phyloP scores from a whole-genome alignment of 2,888 invertebrate genomes.

The Balanococcus diminutus region DNA sequence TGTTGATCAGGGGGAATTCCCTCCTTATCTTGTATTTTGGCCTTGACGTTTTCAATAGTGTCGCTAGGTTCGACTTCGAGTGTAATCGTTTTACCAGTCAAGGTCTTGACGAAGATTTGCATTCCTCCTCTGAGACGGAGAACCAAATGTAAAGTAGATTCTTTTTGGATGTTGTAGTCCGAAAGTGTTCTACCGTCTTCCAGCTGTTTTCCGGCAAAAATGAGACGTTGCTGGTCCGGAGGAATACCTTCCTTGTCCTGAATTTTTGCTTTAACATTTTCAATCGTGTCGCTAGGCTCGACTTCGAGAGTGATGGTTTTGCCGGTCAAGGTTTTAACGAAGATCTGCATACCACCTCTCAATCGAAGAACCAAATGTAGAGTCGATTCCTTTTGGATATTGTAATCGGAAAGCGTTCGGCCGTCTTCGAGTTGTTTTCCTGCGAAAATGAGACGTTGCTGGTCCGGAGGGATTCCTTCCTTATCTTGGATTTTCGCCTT shows the following conservation, averaged over 20 bases:
- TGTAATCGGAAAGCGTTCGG: no score
- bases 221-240: slow-evolving; percentile 85
- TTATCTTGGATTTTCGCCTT: no score
- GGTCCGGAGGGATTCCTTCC: no score
- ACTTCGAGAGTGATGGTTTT: slow-evolving; percentile 93
- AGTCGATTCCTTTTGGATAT: no score
- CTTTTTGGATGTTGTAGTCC: slow-evolving; percentile 68
- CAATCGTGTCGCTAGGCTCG: slow-evolving; percentile 90
- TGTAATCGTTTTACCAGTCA: slow-evolving; percentile 64
- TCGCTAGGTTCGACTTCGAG: slow-evolving; percentile 64
- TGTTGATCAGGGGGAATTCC: slow-evolving; percentile 63
- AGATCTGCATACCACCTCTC: slow-evolving; percentile 91
- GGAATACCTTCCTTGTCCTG: slow-evolving; percentile 92
- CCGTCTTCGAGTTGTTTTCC: no score
- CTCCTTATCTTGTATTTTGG: slow-evolving; percentile 64
- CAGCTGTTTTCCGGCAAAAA: slow-evolving; percentile 68
- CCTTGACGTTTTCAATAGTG: slow-evolving; percentile 66
- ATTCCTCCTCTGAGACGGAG: slow-evolving; percentile 68
- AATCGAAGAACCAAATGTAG: no score
- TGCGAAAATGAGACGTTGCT: no score
- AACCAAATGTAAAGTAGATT: slow-evolving; percentile 67
- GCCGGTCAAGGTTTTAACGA: slow-evolving; percentile 91
- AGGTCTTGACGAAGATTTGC: slow-evolving; percentile 66
- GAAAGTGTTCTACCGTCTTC: slow-evolving; percentile 65
- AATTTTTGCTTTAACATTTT: slow-evolving; percentile 93